phyloP scores from a whole-genome alignment of 2,113 vertebrate genomes.

The Mustelus asterias region DNA sequence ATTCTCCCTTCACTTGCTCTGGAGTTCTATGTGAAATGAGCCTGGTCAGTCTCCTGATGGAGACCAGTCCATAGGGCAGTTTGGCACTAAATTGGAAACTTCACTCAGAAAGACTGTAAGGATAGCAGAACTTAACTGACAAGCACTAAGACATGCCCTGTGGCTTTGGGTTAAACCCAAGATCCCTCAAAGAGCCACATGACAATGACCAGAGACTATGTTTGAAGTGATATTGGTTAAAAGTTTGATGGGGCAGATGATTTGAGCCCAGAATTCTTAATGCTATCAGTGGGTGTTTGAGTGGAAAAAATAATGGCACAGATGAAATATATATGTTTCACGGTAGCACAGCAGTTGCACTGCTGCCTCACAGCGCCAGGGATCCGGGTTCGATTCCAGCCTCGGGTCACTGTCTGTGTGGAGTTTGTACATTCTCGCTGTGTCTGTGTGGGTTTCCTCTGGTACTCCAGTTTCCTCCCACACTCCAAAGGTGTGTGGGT shows the following conservation, averaged over 20 bases:
- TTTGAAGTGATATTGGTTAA: too few relatives aligned
- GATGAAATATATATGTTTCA: neutral
- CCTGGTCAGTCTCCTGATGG: neutral
- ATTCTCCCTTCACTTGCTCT: neutral
- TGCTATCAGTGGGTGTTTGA: neutral
- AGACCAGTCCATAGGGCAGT: neutral
- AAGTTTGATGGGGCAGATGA: neutral
- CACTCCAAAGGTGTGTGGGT: too few relatives aligned
- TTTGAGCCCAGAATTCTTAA: neutral
- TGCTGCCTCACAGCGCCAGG: too few relatives aligned
- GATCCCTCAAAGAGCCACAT: too few relatives aligned
- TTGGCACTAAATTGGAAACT: neutral
- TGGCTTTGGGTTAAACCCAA: neutral
- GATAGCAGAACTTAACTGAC: neutral
- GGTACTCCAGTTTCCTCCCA: too few relatives aligned
- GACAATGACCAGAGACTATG: too few relatives aligned
- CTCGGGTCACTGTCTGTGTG: too few relatives aligned
- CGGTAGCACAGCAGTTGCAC: too few relatives aligned
- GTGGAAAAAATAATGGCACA: neutral
- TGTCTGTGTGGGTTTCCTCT: too few relatives aligned
- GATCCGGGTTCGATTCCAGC: too few relatives aligned
- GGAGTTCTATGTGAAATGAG: neutral
- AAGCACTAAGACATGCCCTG: neutral
- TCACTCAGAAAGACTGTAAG: neutral
- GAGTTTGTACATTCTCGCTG: too few relatives aligned